phyloP scores from a whole-genome alignment of 2,797 vertebrate species.

The Babyrousa celebensis region DNA sequence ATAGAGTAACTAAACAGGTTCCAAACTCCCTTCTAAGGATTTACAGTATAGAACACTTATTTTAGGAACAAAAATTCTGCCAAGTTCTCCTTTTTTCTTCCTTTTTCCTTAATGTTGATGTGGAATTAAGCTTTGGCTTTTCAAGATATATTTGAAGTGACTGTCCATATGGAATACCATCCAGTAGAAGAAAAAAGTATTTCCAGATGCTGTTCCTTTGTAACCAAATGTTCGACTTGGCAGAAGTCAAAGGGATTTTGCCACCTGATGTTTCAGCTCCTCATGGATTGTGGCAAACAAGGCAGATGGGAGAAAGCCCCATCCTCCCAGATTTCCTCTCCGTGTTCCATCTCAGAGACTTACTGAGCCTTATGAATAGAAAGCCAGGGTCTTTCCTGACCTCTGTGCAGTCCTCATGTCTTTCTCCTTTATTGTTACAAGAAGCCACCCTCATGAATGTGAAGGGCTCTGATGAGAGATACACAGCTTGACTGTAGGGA shows the following conservation, averaged over 20 bases:
- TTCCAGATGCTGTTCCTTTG: conserved; percentile 74
- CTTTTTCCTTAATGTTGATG: conserved; percentile 58
- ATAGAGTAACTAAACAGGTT: conserved; percentile 57
- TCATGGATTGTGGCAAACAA: neutral
- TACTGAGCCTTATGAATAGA: neutral
- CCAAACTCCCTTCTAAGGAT: conserved; percentile 57
- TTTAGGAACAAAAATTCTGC: conserved; percentile 55
- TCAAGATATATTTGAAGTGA: conserved; percentile 70
- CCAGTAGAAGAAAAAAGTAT: conserved; percentile 70
- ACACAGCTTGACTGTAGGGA: neutral
- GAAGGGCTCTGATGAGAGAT: neutral
- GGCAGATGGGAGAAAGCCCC: neutral
- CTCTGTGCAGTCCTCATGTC: neutral
- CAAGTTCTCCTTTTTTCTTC: conserved; percentile 53
- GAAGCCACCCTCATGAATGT: neutral
- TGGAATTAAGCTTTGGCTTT: conserved; percentile 78
- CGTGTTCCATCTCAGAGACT: neutral
- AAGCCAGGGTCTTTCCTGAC: conserved; percentile 22
- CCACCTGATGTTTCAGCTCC: neutral
- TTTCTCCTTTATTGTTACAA: neutral
- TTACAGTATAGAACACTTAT: conserved; percentile 71
- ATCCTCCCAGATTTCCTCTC: neutral
- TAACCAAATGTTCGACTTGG: conserved; percentile 72
- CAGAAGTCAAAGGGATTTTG: conserved; percentile 25
- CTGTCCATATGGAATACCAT: conserved; percentile 49